Evolutionary conservation across 1,140 invertebrate genomes (phyloP), one percentile per base, ranked within the genome.

Genomic region (Lysiphlebus fabarum): DNA sequence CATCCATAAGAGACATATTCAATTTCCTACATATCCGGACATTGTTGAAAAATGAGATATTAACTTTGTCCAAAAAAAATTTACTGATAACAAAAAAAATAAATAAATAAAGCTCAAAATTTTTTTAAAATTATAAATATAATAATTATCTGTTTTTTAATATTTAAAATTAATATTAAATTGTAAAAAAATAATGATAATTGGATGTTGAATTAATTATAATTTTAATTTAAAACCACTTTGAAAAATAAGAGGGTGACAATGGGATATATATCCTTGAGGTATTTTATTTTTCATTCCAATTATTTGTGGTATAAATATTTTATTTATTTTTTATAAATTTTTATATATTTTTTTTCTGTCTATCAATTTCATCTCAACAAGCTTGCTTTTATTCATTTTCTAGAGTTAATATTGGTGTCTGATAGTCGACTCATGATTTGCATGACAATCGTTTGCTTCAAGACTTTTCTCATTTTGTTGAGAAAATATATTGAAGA

Each of bases 361-460:
- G 55, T n/a, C 26, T 54, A 56, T 60, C 55, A 51, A 56, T 62
- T 54, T 55, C 61, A 64, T 56, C 59, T 34, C 47, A 38, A 5
- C 58, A 45, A 26, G 17, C 17, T 26, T 26, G 17, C 17, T 48
- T 48, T 50, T 54, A 50, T 53, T 56, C 59, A 65, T 58, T 63
- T n/a, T 64, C 62, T 56, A 58, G 68, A 69, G 69, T 73, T 71
- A 70, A 76, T 75, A 75, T 73, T 64, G 64, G 60, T 49, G 49
- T 56, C 62, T 62, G 64, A 71, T 69, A 56, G 66, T 65, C 64
- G 62, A 61, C 54, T 59, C 67, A 62, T 65, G 67, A 76, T 75
- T 73, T 74, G 71, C 73, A 75, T 73, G 69, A 75, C 71, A 76
- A 73, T 75, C 72, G 71, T 56, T 34, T 50, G 47, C 36, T 17